Percentiles rank a stretch among this genome's conserved stretches.
These are phyloP conservation scores for Sebastes matsubarae DNA, from an alignment of 2,797 vertebrate genomes.

Conservation along the genomic window DNA sequence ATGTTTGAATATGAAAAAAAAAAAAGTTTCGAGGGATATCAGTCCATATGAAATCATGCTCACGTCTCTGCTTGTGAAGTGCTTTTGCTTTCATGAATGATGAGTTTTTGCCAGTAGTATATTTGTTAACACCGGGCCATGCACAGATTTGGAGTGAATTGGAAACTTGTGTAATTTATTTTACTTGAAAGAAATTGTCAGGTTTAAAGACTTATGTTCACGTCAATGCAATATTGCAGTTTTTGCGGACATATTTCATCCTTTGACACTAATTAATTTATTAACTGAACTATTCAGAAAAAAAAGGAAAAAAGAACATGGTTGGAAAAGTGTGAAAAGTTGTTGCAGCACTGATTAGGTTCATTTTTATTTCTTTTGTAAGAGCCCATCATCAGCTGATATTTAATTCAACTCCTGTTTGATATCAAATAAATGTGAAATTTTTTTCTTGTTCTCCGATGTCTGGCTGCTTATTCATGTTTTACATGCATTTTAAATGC, in stretches of 20 bases:
- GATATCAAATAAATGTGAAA: constrained; percentile 99
- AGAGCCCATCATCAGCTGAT: constrained; percentile 96
- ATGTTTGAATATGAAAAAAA: constrained; percentile 83
- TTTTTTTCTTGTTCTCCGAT: constrained; percentile 92
- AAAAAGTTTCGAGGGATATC: constrained; percentile 63
- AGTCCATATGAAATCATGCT: constrained; percentile 84
- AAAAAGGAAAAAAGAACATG: constrained; percentile 57
- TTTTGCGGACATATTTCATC: constrained; percentile 73
- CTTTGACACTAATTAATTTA: constrained; percentile 85
- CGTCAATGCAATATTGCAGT: constrained; percentile 62
- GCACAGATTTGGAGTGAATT: constrained; percentile 90
- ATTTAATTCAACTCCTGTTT: constrained; percentile 99
- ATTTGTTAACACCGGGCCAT: constrained; percentile 89
- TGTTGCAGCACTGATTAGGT: constrained; percentile 86
- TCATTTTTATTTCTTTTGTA: constrained; percentile 90
- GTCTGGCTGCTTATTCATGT: constrained; percentile 57
- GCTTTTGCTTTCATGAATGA: constrained; percentile 88
- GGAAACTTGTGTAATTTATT: constrained; percentile 86
- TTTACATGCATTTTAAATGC: neutral
- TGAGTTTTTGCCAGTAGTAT: constrained; percentile 86
- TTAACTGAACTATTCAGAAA: constrained; percentile 74
- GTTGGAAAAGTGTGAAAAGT: constrained; percentile 71
- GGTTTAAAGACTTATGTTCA: constrained; percentile 63
- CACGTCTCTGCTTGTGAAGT: constrained; percentile 90
- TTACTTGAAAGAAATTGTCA: constrained; percentile 84